These are phyloP conservation scores for Crotalus helleri DNA, from an alignment of 2,113 vertebrate genomes.

Conservation along the genomic window DNA sequence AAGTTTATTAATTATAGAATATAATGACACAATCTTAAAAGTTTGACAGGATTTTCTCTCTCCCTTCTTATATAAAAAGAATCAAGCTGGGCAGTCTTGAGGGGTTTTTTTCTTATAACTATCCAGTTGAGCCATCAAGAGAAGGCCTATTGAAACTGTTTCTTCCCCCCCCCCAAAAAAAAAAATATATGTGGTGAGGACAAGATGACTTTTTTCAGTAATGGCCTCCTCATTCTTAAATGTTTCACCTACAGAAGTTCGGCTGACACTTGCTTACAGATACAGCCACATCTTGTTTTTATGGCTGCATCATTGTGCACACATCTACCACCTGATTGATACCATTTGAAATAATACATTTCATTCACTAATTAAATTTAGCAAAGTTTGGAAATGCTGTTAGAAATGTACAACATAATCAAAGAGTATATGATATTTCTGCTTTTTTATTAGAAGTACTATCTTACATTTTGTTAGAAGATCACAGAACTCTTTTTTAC, in stretches of 20 bases:
- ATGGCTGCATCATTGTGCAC: neutral
- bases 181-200: neutral
- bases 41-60: neutral
- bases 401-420: neutral
- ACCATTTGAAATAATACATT: neutral
- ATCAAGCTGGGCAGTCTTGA: neutral
- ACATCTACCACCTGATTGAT: neutral
- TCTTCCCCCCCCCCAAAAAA: neutral
- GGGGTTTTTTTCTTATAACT: neutral
- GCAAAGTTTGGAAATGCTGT: neutral
- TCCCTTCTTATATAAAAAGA: neutral
- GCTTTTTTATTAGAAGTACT: neutral
- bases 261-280: neutral
- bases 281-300: neutral
- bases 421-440: neutral
- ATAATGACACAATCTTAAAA: neutral
- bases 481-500: neutral
- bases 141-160: neutral
- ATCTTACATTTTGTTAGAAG: neutral
- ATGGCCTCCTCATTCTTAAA: neutral
- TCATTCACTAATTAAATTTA: neutral
- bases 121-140: neutral
- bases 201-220: neutral
- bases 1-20: neutral
- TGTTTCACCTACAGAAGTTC: neutral